Percentiles rank a stretch among this genome's conserved stretches.
Evolutionary conservation across 2,113 vertebrate species (phyloP).

Genomic region (Cyprinodon brontotheroides): DNA sequence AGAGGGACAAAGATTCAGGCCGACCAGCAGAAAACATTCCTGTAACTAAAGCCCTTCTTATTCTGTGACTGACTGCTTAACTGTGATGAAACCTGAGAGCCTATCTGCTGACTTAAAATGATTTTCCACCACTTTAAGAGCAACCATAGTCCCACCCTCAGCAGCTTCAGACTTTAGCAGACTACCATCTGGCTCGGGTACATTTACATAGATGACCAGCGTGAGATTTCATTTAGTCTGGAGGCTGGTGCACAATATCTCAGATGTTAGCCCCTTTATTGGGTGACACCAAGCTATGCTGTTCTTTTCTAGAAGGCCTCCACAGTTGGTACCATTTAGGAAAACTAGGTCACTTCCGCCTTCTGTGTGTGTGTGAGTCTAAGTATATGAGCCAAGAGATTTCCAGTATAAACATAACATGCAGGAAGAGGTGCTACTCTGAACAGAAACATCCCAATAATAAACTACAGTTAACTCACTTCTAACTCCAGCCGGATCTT

Average conservation of each 20-base stretch:
- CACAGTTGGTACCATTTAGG: slow-evolving; percentile 78
- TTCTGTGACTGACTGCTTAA: slow-evolving; percentile 32
- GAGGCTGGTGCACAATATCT: slow-evolving; percentile 22
- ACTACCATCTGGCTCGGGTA: slow-evolving; percentile 36
- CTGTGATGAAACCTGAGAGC: slow-evolving; percentile 19
- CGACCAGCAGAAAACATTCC: slow-evolving; percentile 41
- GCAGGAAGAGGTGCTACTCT: slow-evolving; percentile 55
- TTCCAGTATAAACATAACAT: slow-evolving; percentile 74
- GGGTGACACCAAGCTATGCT: slow-evolving; percentile 55
- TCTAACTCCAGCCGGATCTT: neutral
- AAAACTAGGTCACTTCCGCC: slow-evolving; percentile 79
- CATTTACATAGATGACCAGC: slow-evolving; percentile 1
- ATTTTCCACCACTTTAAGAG: slow-evolving; percentile 14
- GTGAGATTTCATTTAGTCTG: slow-evolving; percentile 39
- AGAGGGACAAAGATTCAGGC: slow-evolving; percentile 55
- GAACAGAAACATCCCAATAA: slow-evolving; percentile 69
- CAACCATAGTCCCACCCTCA: neutral
- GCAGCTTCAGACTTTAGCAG: slow-evolving; percentile 6
- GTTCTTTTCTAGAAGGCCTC: slow-evolving; percentile 57
- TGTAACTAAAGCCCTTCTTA: slow-evolving; percentile 28
- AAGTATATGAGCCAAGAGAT: slow-evolving; percentile 54
- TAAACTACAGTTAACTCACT: slow-evolving; percentile 36
- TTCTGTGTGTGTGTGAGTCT: slow-evolving; percentile 42
- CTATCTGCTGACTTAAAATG: slow-evolving; percentile 26
- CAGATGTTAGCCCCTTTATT: slow-evolving; percentile 40